Base-by-base conservation (phyloP, 2,113 vertebrate species). In the Gorsachius goisagi region DNA sequence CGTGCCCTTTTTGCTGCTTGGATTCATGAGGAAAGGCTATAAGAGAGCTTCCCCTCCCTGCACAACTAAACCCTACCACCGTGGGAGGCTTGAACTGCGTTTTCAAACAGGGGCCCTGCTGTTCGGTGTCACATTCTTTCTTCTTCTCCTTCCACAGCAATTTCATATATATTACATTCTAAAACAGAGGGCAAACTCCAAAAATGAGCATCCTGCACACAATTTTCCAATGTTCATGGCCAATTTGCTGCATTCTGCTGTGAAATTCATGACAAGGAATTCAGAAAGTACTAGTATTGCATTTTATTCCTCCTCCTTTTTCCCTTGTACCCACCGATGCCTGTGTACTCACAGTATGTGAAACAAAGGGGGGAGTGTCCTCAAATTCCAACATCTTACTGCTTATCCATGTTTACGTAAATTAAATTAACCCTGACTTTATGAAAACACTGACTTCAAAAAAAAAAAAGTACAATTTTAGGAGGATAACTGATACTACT, bases 31-130 rank as follows among this genome's bases (percentile, higher is more conserved):
- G 88, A 96, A 85, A 96, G 69, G 74, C 91, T 83, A 17, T 11
- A 68, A 49, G 88, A 91, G 71, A 7, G 49, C 75, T 91, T 97
- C 92, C 79, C 92, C 21, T 83, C 44, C 59, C 58, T 19, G 50
- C 71, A 85, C 60, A 73, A 49, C 92, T 90, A 88, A 93, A 93
- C 81, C 47, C 59, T 39, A 56, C 91, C 88, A 68, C 80, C 2
- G 28, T 90, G 77, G 88, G 90, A 96, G 85, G 93, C 84, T 88
- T 95, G 90, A 88, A 78, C 52, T 82, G 55, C 72, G 85, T 84
- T 97, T 97, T 86, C 95, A 97, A 97, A 95, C 91, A 97, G 96
- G 79, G 75, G 96, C 85, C 96, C 97, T 87, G 90, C 94, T 97
- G 97, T 23, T 94, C 71, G 35, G 30, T 80, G 91, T 94, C 97